Base-by-base conservation (phyloP, 2,797 vertebrate genomes). In the Parotocinclus haroldoi region DNA sequence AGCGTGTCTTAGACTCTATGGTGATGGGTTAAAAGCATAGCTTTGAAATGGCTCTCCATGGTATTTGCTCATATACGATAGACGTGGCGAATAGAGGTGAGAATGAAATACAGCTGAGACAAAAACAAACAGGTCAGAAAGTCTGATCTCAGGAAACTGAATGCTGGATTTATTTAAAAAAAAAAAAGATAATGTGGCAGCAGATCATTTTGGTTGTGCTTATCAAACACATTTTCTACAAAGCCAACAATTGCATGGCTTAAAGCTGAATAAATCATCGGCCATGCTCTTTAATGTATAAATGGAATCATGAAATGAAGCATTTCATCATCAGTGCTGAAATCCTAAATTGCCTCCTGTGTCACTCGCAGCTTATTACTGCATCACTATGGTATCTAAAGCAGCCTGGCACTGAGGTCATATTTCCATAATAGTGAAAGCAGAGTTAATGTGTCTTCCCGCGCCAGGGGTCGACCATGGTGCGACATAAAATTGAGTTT, bases 331-430 rank as follows among this genome's bases (percentile, higher is more conserved):
- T 54, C 60, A n/a, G 38, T 67, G 27, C 42, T 58, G 54, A 72
- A 62, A 59, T 46, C 48, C 46, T 55, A 62, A 68, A 57, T 59
- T 65, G 45, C 52, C 49, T 44, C 9, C 13, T 69, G 46, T 59
- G 57, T 74, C 57, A 65, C 57, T 74, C 36, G 37, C 37, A 19
- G 27, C 36, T 66, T 61, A 65, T 59, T 51, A 57, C 55, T 19
- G 56, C 58, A 66, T 60, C 45, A 56, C 56, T 37, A 55, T 2
- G 27, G 66, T 37, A 46, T 63, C 36, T 52, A 27, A 53, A 17
- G 60, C 54, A 58, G 38, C 42, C 61, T 69, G 61, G 66, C 55
- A 73, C 55, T 68, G 61, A 56, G 66, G 66, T 69, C 49, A 68
- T 73, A 54, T 63, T 68, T 68, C 58, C 66, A 59, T 60, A 53